Evolutionary conservation across 2,797 vertebrate species (phyloP).

Genomic region (Enteromius treurensis): DNA sequence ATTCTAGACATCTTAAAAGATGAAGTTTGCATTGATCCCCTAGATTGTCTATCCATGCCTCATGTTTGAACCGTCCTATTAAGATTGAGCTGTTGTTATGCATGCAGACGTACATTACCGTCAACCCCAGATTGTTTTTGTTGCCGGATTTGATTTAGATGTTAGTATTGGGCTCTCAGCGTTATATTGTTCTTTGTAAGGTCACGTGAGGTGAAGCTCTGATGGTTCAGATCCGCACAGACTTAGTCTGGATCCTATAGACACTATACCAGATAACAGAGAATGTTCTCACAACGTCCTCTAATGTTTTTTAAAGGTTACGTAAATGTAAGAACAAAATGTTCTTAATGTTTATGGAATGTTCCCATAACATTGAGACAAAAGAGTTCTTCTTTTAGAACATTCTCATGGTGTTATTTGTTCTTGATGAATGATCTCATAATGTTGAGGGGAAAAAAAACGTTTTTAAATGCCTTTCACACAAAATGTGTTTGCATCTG

Average conservation of each 20-base stretch:
- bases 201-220: slow-evolving; percentile 1
- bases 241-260: background rate
- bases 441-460: too few relatives aligned
- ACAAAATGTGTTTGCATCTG: too few relatives aligned
- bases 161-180: slow-evolving; percentile 6
- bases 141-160: slow-evolving; percentile 4
- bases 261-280: background rate
- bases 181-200: slow-evolving; percentile 4
- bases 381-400: too few relatives aligned
- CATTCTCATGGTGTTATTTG: too few relatives aligned
- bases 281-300: background rate
- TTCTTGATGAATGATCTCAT: too few relatives aligned
- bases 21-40: slow-evolving; percentile 26
- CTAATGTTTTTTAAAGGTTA: background rate
- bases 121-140: slow-evolving; percentile 14
- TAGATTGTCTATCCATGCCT: background rate
- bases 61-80: slow-evolving; percentile 15
- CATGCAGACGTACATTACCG: slow-evolving; percentile 9
- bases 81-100: slow-evolving; percentile 32
- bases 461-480: too few relatives aligned
- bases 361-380: background rate
- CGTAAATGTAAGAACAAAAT: background rate
- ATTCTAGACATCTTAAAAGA: slow-evolving; percentile 10
- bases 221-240: background rate
- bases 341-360: background rate